Conservation (phyloP, 1,140 invertebrate genomes). For the Scylla paramamosain region DNA sequence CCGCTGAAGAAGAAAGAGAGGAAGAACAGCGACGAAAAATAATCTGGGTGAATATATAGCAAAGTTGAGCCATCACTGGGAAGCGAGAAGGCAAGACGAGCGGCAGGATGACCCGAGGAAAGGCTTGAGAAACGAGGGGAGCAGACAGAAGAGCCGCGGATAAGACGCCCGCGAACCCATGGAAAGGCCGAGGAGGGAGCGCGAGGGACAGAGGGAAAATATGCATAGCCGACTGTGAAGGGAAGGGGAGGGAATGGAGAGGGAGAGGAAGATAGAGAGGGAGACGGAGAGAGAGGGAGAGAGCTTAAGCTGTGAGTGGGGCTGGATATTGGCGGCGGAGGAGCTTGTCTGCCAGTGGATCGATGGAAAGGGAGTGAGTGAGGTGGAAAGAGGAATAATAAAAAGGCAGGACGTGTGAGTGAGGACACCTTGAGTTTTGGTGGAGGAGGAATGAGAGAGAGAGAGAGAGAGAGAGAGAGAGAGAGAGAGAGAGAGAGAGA, state of each 20-base stretch:
- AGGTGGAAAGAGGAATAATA: slow-evolving; percentile 27
- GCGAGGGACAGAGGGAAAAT: background rate
- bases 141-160: slow-evolving; percentile 27
- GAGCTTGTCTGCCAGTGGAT: background rate
- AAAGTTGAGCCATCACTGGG: background rate
- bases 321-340: background rate
- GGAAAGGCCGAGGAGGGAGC: background rate
- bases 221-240: background rate
- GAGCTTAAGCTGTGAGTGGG: slow-evolving; percentile 4
- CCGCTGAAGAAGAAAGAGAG: background rate
- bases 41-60: background rate
- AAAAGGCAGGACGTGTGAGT: background rate
- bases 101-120: background rate
- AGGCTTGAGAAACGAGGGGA: slow-evolving; percentile 8
- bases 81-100: background rate
- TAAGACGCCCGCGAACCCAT: background rate
- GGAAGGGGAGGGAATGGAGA: background rate
- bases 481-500: background rate
- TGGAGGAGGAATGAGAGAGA: background rate
- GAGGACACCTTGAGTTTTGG: background rate
- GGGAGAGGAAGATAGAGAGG: slow-evolving; percentile 4
- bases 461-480: slow-evolving; percentile 29
- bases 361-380: background rate
- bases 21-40: background rate
- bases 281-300: background rate